Conservation (phyloP, 2,888 invertebrate species). For the Agonopterix arenella region DNA sequence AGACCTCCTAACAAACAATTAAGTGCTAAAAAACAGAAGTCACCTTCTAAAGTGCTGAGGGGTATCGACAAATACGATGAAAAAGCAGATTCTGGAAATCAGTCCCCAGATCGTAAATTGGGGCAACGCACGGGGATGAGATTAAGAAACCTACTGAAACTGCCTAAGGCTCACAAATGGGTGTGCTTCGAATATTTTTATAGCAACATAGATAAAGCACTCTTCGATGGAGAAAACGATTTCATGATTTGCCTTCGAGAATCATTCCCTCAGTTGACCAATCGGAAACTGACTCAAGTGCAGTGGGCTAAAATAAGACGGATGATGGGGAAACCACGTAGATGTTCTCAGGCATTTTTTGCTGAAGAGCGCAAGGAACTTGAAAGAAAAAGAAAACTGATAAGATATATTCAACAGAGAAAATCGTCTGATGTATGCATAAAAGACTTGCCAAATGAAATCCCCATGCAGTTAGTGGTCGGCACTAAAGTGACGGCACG, state of each 20-base stretch:
- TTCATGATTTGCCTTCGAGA: conserved; percentile 95
- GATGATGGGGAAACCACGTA: conserved; percentile 97
- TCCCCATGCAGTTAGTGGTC: conserved; percentile 95
- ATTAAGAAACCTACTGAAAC: conserved; percentile 92
- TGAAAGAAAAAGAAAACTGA: conserved; percentile 92
- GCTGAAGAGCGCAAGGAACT: conserved; percentile 95
- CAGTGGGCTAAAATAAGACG: conserved; percentile 98
- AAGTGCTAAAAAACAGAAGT: conserved; percentile 67
- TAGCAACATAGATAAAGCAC: conserved; percentile 96
- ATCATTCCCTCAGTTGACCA: conserved; percentile 94
- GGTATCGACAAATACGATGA: conserved; percentile 60
- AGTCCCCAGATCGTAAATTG: conserved; percentile 86
- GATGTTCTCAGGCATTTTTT: conserved; percentile 97
- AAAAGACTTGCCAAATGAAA: conserved; percentile 95
- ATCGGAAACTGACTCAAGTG: conserved; percentile 87
- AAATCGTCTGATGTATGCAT: conserved; percentile 87
- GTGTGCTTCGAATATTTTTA: conserved; percentile 99
- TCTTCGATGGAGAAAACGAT: conserved; percentile 98
- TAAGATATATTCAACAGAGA: conserved; percentile 94
- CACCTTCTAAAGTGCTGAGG: conserved; percentile 75
- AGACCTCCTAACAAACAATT: conserved; percentile 59
- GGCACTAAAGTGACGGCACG: conserved; percentile 96
- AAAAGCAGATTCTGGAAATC: conserved; percentile 54
- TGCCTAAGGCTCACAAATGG: conserved; percentile 99
- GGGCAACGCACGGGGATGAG: conserved; percentile 94